phyloP scores from a whole-genome alignment of 2,113 vertebrate genomes.

The Procavia capensis region DNA sequence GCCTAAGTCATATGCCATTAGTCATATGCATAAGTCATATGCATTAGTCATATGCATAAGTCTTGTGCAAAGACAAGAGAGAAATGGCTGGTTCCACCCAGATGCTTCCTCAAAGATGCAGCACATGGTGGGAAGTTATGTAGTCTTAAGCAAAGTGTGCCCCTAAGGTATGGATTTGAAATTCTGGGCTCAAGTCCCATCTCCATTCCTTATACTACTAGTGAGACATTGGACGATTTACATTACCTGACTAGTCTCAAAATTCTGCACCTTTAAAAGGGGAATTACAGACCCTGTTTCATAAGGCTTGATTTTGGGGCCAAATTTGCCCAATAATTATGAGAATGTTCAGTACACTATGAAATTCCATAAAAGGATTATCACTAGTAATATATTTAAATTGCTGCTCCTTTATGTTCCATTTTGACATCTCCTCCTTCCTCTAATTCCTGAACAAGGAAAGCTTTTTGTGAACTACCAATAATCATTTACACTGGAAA shows the following conservation, averaged over 20 bases:
- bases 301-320: not conserved
- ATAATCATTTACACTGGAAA: slow-evolving; percentile 70
- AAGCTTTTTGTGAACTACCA: slow-evolving; percentile 61
- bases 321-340: not conserved
- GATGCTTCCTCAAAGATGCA: not conserved
- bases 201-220: slow-evolving; percentile 2
- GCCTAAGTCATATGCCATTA: not conserved
- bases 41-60: not conserved
- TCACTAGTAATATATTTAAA: slow-evolving; percentile 53
- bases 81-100: not conserved
- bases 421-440: slow-evolving; percentile 56
- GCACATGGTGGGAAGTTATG: not conserved
- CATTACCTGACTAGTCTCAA: not conserved
- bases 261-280: slow-evolving; percentile 15
- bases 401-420: slow-evolving; percentile 44
- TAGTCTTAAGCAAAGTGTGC: not conserved
- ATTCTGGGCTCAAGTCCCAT: not conserved
- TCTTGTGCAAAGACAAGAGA: not conserved
- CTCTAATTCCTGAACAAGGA: slow-evolving; percentile 57
- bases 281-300: not conserved
- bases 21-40: not conserved
- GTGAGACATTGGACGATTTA: not conserved
- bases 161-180: slow-evolving; percentile 1
- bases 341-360: slow-evolving; percentile 49
- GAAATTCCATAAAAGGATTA: slow-evolving; percentile 42